Conservation (phyloP, 2,113 vertebrate genomes). For the Salvator merianae region DNA sequence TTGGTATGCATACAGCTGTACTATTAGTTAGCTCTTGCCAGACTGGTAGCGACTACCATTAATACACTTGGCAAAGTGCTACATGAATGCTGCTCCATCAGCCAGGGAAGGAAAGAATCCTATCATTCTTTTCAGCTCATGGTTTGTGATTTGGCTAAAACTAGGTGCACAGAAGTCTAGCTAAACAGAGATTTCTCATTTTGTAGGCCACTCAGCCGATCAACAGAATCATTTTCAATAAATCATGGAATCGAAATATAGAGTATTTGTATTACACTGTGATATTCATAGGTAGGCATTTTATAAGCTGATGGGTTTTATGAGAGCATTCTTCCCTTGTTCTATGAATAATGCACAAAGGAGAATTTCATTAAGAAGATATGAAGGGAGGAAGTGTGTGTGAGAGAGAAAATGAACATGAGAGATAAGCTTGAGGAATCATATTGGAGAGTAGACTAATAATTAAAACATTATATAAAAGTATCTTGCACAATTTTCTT, state of each 20-base stretch:
- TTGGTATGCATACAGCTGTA: not conserved
- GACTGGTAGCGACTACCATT: not conserved
- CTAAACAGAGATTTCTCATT: not conserved
- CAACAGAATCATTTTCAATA: not conserved
- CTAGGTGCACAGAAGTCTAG: not conserved
- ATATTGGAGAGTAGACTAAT: constrained; percentile 17
- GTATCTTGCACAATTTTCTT: not conserved
- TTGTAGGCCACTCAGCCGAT: not conserved
- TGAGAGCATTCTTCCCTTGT: constrained; percentile 20
- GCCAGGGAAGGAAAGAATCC: not conserved
- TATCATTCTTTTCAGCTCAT: not conserved
- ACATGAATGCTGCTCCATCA: not conserved
- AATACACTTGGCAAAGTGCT: not conserved
- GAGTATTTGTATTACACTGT: not conserved
- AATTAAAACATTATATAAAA: not conserved
- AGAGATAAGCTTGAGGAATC: not conserved
- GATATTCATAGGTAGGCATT: constrained; percentile 17
- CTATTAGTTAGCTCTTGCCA: not conserved
- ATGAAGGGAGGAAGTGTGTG: not conserved
- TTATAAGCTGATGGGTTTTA: constrained; percentile 23
- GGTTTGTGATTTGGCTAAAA: not conserved
- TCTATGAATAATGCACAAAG: constrained; percentile 11
- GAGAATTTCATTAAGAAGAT: constrained; percentile 19
- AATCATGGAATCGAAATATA: not conserved
- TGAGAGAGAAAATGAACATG: not conserved